Percentiles rank a stretch among this genome's conserved stretches.
phyloP scores from a whole-genome alignment of 2,797 vertebrate species.

The Labeo calbasu region DNA sequence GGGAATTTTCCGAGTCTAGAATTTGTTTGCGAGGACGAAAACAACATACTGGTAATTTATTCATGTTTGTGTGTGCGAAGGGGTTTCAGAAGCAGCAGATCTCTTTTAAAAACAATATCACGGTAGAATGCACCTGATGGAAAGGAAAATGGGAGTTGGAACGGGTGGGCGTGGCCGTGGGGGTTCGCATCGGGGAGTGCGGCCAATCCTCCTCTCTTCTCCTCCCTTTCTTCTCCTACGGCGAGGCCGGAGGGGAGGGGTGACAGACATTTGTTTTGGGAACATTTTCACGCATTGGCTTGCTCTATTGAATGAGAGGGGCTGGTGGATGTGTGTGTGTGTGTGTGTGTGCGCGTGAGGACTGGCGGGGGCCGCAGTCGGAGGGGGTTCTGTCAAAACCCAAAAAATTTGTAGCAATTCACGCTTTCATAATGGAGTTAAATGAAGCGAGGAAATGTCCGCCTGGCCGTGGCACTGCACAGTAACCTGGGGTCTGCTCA shows the following conservation, averaged over 20 bases:
- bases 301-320: conserved; percentile 66
- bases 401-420: conserved; percentile 84
- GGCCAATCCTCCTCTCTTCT: conserved; percentile 45
- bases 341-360: conserved; percentile 41
- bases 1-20: conserved; percentile 24
- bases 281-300: conserved; percentile 69
- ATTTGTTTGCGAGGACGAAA: conserved; percentile 15
- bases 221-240: conserved; percentile 52
- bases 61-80: conserved; percentile 45
- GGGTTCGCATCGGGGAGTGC: conserved; percentile 52
- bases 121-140: conserved; percentile 76
- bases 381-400: conserved; percentile 78
- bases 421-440: conserved; percentile 83
- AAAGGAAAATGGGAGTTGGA: conserved; percentile 59
- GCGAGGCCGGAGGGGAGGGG: conserved; percentile 54
- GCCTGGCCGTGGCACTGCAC: conserved; percentile 69
- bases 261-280: conserved; percentile 73
- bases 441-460: conserved; percentile 82
- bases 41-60: conserved; percentile 15
- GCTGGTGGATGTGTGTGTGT: conserved; percentile 60
- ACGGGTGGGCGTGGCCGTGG: conserved; percentile 65
- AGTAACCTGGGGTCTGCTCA: conserved; percentile 68
- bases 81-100: conserved; percentile 34
- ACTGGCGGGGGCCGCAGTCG: conserved; percentile 62
- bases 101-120: conserved; percentile 70